A percentile compares a stretch with the other conserved stretches of the same genome.
phyloP scores from a whole-genome alignment of 2,888 invertebrate species.

The Athetis lepigone region DNA sequence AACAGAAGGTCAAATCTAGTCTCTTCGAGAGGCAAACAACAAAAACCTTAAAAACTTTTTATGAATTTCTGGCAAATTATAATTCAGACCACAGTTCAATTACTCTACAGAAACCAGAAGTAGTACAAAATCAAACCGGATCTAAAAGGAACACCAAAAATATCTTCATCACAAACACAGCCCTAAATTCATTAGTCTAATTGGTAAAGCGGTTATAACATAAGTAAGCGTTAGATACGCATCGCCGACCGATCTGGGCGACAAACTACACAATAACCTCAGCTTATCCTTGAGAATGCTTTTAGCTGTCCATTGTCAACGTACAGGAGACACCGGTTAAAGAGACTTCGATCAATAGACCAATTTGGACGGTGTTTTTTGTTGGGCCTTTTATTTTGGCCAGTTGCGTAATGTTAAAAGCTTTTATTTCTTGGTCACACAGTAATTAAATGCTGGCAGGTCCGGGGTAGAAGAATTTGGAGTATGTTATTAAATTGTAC shows the following conservation, averaged over 20 bases:
- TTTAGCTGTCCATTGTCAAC: conserved; percentile 74
- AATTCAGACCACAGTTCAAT: too few relatives aligned
- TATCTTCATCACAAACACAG: conserved; percentile 51
- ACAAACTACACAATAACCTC: conserved; percentile 80
- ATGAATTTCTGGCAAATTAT: too few relatives aligned
- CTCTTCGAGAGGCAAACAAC: too few relatives aligned
- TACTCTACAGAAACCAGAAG: too few relatives aligned
- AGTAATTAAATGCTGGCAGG: conserved; percentile 3
- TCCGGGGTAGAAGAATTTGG: too few relatives aligned
- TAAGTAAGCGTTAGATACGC: conserved; percentile 78
- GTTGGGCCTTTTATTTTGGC: conserved; percentile 28
- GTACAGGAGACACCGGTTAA: conserved; percentile 53
- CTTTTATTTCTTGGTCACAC: background rate
- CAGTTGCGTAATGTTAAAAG: conserved; percentile 33
- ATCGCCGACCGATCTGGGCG: conserved; percentile 74
- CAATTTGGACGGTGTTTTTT: conserved; percentile 44
- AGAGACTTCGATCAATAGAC: conserved; percentile 44
- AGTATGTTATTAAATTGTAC: too few relatives aligned
- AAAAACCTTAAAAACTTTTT: too few relatives aligned
- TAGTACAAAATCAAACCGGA: background rate
- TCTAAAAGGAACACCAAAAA: background rate
- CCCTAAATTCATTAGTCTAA: conserved; percentile 83
- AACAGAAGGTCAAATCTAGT: too few relatives aligned
- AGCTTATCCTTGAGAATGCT: conserved; percentile 82
- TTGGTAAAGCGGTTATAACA: conserved; percentile 80